Percentiles rank a stretch among this genome's conserved stretches.
Evolutionary conservation across 2,888 invertebrate genomes (phyloP).

Genomic region (Temnothorax ravouxi): DNA sequence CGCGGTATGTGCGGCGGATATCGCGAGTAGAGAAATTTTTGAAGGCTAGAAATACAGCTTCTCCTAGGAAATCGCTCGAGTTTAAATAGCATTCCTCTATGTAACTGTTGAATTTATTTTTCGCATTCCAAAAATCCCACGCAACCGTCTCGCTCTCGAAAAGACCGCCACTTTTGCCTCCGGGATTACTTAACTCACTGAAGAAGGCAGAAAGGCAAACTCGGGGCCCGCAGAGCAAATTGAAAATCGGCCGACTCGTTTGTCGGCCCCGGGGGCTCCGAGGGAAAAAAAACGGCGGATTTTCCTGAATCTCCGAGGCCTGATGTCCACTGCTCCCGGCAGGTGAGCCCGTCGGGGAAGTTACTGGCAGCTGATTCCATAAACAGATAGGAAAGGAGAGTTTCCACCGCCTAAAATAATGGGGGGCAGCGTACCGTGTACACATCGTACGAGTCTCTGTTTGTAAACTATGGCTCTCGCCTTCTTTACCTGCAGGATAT

Average conservation of each 20-base stretch:
- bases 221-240: slow-evolving; percentile 65
- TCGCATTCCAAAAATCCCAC: slow-evolving; percentile 35
- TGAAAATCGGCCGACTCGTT: slow-evolving; percentile 68
- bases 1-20: background rate
- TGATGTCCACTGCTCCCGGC: slow-evolving; percentile 69
- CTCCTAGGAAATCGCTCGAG: background rate
- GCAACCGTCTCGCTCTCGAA: slow-evolving; percentile 39
- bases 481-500: slow-evolving; percentile 50
- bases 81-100: slow-evolving; percentile 23
- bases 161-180: background rate
- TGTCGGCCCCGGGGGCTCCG: slow-evolving; percentile 53
- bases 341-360: slow-evolving; percentile 79
- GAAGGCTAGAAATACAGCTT: background rate
- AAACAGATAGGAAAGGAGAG: slow-evolving; percentile 82
- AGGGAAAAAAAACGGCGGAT: slow-evolving; percentile 60
- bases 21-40: background rate
- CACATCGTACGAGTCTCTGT: slow-evolving; percentile 79
- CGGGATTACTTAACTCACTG: slow-evolving; percentile 61
- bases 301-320: slow-evolving; percentile 62
- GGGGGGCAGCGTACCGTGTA: slow-evolving; percentile 80
- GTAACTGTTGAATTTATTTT: slow-evolving; percentile 36
- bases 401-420: slow-evolving; percentile 84
- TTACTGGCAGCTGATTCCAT: slow-evolving; percentile 84
- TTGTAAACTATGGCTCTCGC: slow-evolving; percentile 78
- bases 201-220: slow-evolving; percentile 72